Percentiles rank a stretch among this genome's conserved stretches.
Evolutionary conservation across 1,140 invertebrate genomes (phyloP).

Genomic region (Drosophila parabipectinata): DNA sequence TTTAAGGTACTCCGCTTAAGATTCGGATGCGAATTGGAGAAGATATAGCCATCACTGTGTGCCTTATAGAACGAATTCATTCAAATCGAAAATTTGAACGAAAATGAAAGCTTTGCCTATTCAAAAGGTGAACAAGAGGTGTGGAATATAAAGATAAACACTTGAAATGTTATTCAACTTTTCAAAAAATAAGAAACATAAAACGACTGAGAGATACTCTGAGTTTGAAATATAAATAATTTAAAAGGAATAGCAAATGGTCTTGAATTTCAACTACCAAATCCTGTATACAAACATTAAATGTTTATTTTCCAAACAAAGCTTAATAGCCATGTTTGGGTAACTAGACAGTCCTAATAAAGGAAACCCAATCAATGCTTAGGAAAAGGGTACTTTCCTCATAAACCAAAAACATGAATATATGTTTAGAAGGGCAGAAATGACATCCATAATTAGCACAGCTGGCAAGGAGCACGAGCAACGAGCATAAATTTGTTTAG

Average conservation of each 20-base stretch:
- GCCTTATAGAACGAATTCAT: too few species aligned
- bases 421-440: conserved; percentile 25
- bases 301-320: background rate
- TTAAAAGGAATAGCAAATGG: too few species aligned
- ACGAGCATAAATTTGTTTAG: conserved; percentile 50
- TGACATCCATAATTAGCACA: conserved; percentile 61
- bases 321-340: background rate
- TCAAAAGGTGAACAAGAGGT: background rate
- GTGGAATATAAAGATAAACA: background rate
- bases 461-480: background rate
- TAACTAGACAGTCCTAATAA: background rate
- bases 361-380: conserved; percentile 5
- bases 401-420: conserved; percentile 25
- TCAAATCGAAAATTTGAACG: conserved; percentile 18
- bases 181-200: too few species aligned
- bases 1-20: too few species aligned
- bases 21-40: too few species aligned
- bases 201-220: background rate
- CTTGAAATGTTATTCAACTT: conserved; percentile 6
- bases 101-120: too few species aligned
- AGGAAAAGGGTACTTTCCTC: conserved; percentile 3
- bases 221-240: too few species aligned
- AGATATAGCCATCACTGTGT: too few species aligned
- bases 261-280: background rate
- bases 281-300: background rate